Evolutionary conservation across 1,140 invertebrate genomes (phyloP), one percentile per base, ranked within the genome.

Genomic region (Halotydeus destructor): DNA sequence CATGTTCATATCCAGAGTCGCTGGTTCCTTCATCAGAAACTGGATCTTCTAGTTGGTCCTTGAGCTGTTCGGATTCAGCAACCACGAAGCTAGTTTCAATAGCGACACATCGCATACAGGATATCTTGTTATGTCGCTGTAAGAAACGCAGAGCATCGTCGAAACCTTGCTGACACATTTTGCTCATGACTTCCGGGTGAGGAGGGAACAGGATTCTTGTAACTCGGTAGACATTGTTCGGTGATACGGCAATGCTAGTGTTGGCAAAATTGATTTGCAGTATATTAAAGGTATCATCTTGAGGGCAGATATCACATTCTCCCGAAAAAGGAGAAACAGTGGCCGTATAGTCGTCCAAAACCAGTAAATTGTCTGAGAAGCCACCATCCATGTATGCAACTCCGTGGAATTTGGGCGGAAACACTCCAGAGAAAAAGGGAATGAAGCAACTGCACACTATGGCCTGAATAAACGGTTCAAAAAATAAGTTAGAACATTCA

Each of bases 241-340:
- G 26, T 26, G 49, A 47, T 38, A 65, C 55, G 41, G 94, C 85
- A 56, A 97, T 85, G 56, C 83, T 89, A 11, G 86, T 97, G 59
- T 94, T 93, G 6, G 78, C 75, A 47, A 96, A 57, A 57, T 89
- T 86, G 6, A 96, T 69, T 76, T 82, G 59, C 45, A 65, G 60
- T 53, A 47, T 51, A 49, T 57, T 54, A 44, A 50, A 53, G 45
- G 53, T 49, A 54, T 74, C 65, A 60, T 97, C 91, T 38, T 76
- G 67, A 0, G 93, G 93, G 63, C 93, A 99, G 50, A 99, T 98
- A 57, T 98, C 91, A 55, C 76, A 84, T 60, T 97, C 89, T 0
- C 93, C 93, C 54, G 84, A 84, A 62, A 98, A 98, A 0, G 93
- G 93, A 54, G 81, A 88, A 19, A 98, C 81, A 0, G 89, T 96